Percentiles rank a stretch among this genome's conserved stretches.
These are phyloP conservation scores for Scomber scombrus DNA, from an alignment of 2,113 vertebrate species.

Conservation along the genomic window DNA sequence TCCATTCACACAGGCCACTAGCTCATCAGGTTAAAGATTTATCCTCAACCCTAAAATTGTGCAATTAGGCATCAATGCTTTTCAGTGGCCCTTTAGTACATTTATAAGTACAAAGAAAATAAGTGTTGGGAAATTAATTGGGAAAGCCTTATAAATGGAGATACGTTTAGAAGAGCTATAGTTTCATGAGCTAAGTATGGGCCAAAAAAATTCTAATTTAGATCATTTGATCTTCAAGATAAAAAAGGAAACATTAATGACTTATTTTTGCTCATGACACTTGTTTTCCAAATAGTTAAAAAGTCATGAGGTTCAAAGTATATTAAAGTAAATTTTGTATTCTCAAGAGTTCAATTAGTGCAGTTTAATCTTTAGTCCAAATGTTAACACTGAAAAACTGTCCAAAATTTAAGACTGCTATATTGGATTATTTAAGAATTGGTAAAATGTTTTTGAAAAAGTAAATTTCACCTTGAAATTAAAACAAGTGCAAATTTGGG, in stretches of 20 bases:
- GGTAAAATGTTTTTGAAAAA: conserved; percentile 29
- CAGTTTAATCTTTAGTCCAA: not conserved
- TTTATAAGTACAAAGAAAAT: not conserved
- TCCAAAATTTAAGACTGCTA: conserved; percentile 7
- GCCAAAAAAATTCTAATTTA: not conserved
- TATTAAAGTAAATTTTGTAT: not conserved
- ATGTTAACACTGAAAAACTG: not conserved
- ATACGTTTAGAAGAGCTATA: not conserved
- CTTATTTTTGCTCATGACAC: not conserved
- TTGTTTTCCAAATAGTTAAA: not conserved
- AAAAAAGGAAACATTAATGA: not conserved
- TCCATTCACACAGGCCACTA: conserved; percentile 7
- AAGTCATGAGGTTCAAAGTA: not conserved
- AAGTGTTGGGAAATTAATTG: not conserved
- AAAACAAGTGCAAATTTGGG: conserved; percentile 35
- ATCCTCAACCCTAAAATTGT: conserved; percentile 35
- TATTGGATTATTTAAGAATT: not conserved
- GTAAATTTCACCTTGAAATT: not conserved
- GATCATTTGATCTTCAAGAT: not conserved
- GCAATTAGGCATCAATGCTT: conserved; percentile 26
- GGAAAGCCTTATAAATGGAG: not conserved
- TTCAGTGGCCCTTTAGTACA: not conserved
- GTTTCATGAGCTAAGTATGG: not conserved
- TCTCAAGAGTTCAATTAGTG: not conserved
- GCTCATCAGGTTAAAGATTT: conserved; percentile 9